Evolutionary conservation across 2,888 invertebrate genomes (phyloP).

Genomic region (Odontocerum albicorne): DNA sequence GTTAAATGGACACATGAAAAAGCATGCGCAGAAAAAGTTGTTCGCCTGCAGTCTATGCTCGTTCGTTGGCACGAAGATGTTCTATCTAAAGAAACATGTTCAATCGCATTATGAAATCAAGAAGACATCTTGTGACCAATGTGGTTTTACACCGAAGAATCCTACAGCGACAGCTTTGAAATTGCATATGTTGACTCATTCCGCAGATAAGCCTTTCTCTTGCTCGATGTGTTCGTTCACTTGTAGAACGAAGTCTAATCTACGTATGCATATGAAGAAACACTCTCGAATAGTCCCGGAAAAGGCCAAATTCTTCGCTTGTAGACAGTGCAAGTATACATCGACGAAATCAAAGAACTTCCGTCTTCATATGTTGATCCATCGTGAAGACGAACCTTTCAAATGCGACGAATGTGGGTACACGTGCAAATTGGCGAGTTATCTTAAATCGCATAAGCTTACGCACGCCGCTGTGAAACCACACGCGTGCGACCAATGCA

Average conservation of each 20-base stretch:
- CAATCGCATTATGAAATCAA: conserved; percentile 20
- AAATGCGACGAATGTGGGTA: conserved; percentile 50
- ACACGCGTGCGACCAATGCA: conserved; percentile 17
- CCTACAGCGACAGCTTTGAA: conserved; percentile 18
- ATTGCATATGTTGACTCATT: conserved; percentile 21
- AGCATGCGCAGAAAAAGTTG: conserved; percentile 19
- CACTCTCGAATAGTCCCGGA: conserved; percentile 4
- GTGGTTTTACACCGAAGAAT: conserved; percentile 20
- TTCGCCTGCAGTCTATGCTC: conserved; percentile 19
- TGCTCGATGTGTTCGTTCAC: conserved; percentile 16
- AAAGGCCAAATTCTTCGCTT: conserved; percentile 16
- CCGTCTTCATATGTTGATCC: conserved; percentile 54
- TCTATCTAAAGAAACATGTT: conserved; percentile 18
- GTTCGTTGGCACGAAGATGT: conserved; percentile 20
- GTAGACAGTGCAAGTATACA: conserved; percentile 49
- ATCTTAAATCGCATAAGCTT: conserved; percentile 21
- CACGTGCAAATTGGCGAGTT: conserved; percentile 19
- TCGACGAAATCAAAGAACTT: conserved; percentile 52
- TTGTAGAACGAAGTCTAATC: conserved; percentile 19
- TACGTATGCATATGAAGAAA: conserved; percentile 22
- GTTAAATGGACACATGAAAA: conserved; percentile 25
- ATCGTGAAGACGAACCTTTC: conserved; percentile 51
- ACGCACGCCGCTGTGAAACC: conserved; percentile 21
- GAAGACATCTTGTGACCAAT: conserved; percentile 18
- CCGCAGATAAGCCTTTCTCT: conserved; percentile 14